Base-by-base conservation (phyloP, 1,140 invertebrate genomes). In the Hycleus cichorii region DNA sequence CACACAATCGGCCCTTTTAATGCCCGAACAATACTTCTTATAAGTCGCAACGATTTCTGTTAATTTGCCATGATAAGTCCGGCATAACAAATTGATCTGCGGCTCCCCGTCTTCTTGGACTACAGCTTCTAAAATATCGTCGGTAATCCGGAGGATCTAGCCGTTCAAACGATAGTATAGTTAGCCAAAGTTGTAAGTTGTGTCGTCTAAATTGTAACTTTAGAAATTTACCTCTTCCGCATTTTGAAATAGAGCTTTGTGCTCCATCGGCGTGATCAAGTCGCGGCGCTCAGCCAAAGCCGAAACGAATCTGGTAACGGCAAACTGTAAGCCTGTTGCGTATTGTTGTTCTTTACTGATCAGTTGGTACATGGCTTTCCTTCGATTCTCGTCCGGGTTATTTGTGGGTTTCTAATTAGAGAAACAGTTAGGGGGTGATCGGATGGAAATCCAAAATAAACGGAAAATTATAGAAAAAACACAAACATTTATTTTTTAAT, bases 1-100 rank as follows among this genome's bases (percentile, higher is more conserved):
- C 24, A 91, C 81, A 66, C 87, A 90, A 66, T 90, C 89, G 39
- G 89, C 88, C 65, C 86, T 81, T 72, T 91, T 90, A 52, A 91
- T 79, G 40, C 89, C 89, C 60, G 87, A 82, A 69, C 89, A 85
- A 72, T 91, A 91, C 69, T 85, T 82, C 71, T 87, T 84, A 71
- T 91, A 91, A 26, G 86, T 81, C 7, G 82, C 81, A 62, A 82
- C 86, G 43, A 90, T 85, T 62, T 81, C 80, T 40, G 82, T 79
- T 49, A 88, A 80, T 72, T 89, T 87, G 27, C 80, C 80, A 12
- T 88, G 75, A 72, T 91, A 91, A 0, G 84, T 81, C 40, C 80
- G 79, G n/a, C 81, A 80, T 49, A 87, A 76, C 24, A 80, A 80
- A 58, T 81, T 80, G 40, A 83, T 78, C 63, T 84, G 80, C 47